phyloP scores from a whole-genome alignment of 92 coral and sea anemone species.

The Hydrozoanthus gracilis region DNA sequence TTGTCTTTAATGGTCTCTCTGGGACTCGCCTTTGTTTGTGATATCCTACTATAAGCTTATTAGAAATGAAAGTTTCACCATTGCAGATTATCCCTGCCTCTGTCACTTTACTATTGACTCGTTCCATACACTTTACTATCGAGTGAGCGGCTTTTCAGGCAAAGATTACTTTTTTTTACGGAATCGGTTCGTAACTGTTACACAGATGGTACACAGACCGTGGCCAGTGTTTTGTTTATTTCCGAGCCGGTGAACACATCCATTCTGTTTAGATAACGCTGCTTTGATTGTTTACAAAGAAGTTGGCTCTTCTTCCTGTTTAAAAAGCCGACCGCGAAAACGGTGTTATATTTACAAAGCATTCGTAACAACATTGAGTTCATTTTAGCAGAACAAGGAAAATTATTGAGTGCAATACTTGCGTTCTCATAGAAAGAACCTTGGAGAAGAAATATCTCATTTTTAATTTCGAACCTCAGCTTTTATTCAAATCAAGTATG shows the following conservation, averaged over 20 bases:
- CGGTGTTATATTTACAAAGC: not conserved
- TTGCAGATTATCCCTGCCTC: constrained; percentile 14
- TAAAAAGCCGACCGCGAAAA: not conserved
- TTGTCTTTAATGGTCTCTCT: constrained; percentile 7
- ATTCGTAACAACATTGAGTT: not conserved
- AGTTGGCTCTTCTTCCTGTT: not conserved
- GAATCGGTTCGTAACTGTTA: not conserved
- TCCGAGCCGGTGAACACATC: not conserved
- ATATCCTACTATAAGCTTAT: constrained; percentile 18
- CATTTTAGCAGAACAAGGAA: not conserved
- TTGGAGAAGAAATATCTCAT: not conserved
- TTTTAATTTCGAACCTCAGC: not conserved
- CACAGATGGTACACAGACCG: constrained; percentile 20
- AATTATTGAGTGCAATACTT: not conserved
- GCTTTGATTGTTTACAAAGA: constrained; percentile 23
- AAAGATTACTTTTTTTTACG: not conserved
- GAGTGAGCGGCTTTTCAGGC: not conserved
- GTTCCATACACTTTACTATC: not conserved
- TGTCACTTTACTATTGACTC: constrained; percentile 6
- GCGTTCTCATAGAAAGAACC: not conserved
- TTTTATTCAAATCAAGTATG: constrained; percentile 12
- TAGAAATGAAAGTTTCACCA: not conserved
- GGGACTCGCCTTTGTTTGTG: constrained; percentile 20
- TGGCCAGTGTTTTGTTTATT: not conserved
- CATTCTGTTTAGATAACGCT: constrained; percentile 13